Conservation (phyloP, 2,113 vertebrate genomes). For the Corythaeola cristata region DNA sequence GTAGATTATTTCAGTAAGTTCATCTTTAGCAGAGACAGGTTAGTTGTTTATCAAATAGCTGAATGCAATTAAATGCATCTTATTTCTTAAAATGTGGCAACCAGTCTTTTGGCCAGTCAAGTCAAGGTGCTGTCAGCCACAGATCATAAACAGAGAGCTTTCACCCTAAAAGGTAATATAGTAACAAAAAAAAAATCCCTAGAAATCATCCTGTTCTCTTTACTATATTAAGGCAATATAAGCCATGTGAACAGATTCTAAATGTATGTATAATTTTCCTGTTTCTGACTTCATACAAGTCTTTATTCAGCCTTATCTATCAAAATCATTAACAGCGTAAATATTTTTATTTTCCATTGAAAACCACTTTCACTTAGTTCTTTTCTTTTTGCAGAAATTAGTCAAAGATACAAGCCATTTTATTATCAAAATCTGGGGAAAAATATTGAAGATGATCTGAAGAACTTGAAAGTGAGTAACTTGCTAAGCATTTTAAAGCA, state of each 20-base stretch:
- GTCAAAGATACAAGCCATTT: conserved; percentile 77
- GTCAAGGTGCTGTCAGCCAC: background rate
- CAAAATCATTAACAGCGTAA: background rate
- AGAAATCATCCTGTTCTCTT: background rate
- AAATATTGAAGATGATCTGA: conserved; percentile 77
- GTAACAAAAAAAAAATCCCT: background rate
- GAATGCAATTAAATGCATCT: background rate
- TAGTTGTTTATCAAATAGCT: background rate
- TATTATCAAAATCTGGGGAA: conserved; percentile 75
- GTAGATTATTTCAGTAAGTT: background rate
- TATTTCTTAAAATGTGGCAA: background rate
- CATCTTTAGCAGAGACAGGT: background rate
- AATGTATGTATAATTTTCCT: background rate
- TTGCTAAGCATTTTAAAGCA: background rate
- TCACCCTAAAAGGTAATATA: background rate
- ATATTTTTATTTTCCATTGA: background rate
- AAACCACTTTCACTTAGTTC: background rate
- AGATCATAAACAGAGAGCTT: background rate
- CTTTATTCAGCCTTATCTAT: background rate
- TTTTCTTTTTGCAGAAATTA: conserved; percentile 78
- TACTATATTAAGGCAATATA: background rate
- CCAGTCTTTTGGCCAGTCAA: background rate
- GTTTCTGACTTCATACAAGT: background rate
- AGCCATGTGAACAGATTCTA: background rate
- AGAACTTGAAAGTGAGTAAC: conserved; percentile 79